phyloP scores from a whole-genome alignment of 2,797 vertebrate species.

The Tolypeutes matacus region DNA sequence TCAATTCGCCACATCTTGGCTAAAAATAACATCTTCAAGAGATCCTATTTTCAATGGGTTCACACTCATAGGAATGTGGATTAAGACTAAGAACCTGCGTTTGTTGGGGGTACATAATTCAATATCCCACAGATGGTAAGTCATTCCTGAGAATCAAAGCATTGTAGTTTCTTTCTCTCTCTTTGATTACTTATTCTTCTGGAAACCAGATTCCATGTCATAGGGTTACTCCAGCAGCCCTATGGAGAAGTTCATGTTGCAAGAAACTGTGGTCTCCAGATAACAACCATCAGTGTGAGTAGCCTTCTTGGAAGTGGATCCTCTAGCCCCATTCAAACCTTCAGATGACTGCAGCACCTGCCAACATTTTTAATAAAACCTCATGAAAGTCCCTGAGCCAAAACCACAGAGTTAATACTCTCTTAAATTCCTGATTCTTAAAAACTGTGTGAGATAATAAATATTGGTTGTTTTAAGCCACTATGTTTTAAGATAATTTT shows the following conservation, averaged over 20 bases:
- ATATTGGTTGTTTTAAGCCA: not conserved
- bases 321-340: not conserved
- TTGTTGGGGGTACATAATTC: too few species aligned
- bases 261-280: not conserved
- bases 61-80: too few species aligned
- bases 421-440: not conserved
- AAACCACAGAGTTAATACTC: not conserved
- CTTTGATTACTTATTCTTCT: not conserved
- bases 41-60: too few species aligned
- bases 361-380: not conserved
- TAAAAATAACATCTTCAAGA: too few species aligned
- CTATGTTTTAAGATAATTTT: not conserved
- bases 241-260: not conserved
- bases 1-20: too few species aligned
- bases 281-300: not conserved
- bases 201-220: not conserved
- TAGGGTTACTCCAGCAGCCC: not conserved
- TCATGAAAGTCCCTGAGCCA: not conserved
- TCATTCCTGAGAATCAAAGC: not conserved
- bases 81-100: too few species aligned
- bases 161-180: not conserved
- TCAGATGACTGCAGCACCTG: not conserved
- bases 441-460: not conserved
- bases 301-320: not conserved
- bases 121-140: too few species aligned